Conservation (phyloP, 2,888 invertebrate species). For the Apodemia zela region DNA sequence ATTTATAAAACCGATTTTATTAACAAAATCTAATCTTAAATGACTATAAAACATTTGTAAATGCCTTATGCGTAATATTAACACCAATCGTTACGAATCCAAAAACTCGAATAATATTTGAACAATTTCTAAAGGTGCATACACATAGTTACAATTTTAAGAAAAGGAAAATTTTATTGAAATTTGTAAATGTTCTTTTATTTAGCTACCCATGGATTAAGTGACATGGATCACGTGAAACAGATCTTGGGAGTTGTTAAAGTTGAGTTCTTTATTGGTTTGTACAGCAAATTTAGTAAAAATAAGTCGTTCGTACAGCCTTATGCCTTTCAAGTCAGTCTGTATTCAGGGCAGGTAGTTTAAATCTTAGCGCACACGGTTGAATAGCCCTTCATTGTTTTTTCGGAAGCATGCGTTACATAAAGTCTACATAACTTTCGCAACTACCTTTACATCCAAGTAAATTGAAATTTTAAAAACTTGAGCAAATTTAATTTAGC, state of each 20-base stretch:
- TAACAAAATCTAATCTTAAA: slow-evolving; percentile 6
- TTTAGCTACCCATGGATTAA: background rate
- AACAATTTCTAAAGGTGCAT: slow-evolving; percentile 16
- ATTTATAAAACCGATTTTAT: background rate
- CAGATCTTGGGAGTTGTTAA: no score
- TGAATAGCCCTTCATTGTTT: no score
- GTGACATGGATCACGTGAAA: background rate
- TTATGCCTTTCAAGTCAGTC: no score
- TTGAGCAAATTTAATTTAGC: slow-evolving; percentile 2
- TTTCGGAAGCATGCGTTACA: no score
- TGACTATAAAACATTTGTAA: slow-evolving; percentile 14
- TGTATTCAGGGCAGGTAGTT: no score
- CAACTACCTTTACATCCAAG: no score
- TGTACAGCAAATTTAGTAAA: no score
- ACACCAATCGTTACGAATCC: background rate
- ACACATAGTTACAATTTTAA: background rate
- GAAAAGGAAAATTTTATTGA: no score
- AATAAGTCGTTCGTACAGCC: no score
- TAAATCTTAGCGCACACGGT: no score
- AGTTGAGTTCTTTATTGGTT: no score
- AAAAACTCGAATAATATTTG: slow-evolving; percentile 8
- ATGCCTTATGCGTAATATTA: slow-evolving; percentile 11
- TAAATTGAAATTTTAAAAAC: background rate
- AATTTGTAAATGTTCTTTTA: background rate
- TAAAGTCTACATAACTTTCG: no score